Conservation (phyloP, 2,888 invertebrate species). For the Drosophila quinaria region DNA sequence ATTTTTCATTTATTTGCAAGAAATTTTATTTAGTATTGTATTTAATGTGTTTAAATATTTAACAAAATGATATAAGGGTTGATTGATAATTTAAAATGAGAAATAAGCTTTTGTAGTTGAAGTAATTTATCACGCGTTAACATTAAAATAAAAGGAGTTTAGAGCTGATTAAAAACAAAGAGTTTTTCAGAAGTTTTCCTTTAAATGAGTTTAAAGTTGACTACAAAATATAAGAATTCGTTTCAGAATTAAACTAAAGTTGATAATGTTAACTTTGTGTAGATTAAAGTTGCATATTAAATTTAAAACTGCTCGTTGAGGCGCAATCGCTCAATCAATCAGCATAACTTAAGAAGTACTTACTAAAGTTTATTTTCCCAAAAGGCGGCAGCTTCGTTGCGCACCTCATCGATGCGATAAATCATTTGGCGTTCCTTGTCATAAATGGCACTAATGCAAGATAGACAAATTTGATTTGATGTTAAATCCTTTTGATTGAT, state of each 20-base stretch:
- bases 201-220: too few species aligned
- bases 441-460: constrained; percentile 79
- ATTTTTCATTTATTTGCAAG: too few species aligned
- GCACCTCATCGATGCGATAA: constrained; percentile 86
- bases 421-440: constrained; percentile 86
- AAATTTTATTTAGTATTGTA: background rate
- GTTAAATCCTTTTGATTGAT: background rate
- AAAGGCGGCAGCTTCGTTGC: constrained; percentile 87
- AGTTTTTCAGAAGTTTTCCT: too few species aligned
- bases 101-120: background rate
- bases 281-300: background rate
- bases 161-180: too few species aligned
- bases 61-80: background rate
- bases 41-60: background rate
- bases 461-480: background rate
- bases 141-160: too few species aligned
- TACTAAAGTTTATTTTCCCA: constrained; percentile 88
- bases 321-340: background rate
- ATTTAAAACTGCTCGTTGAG: background rate
- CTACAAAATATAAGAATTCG: too few species aligned
- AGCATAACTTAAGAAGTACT: constrained; percentile 32
- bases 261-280: background rate
- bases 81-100: background rate
- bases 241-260: too few species aligned
- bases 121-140: too few species aligned